phyloP scores from a whole-genome alignment of 1,140 invertebrate species.

The Drosophila biarmipes region DNA sequence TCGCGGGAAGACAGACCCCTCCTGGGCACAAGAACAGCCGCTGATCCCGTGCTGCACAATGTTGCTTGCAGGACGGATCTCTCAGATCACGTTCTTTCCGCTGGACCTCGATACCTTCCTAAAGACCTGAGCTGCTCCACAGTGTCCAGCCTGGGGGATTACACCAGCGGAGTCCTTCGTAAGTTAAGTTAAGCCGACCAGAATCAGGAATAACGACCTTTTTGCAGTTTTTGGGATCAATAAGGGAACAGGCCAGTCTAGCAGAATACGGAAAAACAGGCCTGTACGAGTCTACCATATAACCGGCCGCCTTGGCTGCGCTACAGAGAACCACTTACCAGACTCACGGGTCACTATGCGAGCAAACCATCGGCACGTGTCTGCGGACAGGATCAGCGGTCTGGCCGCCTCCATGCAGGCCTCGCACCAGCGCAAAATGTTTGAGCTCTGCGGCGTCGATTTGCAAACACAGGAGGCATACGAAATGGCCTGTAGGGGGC shows the following conservation, averaged over 20 bases:
- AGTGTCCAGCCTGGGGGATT: slow-evolving; percentile 86
- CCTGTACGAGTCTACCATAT: slow-evolving; percentile 90
- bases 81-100: slow-evolving; percentile 89
- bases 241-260: slow-evolving; percentile 86
- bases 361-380: slow-evolving; percentile 89
- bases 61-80: slow-evolving; percentile 88
- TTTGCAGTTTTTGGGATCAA: slow-evolving; percentile 89
- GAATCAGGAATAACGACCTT: slow-evolving; percentile 1
- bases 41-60: slow-evolving; percentile 86
- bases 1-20: slow-evolving; percentile 84
- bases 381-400: slow-evolving; percentile 87
- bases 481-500: slow-evolving; percentile 92
- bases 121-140: slow-evolving; percentile 87
- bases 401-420: slow-evolving; percentile 91
- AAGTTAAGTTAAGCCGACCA: slow-evolving; percentile 57
- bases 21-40: slow-evolving; percentile 88
- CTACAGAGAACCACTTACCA: slow-evolving; percentile 90
- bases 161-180: slow-evolving; percentile 91
- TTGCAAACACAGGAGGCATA: slow-evolving; percentile 94
- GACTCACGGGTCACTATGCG: slow-evolving; percentile 90
- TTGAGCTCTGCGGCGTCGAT: slow-evolving; percentile 90
- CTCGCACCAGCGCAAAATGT: slow-evolving; percentile 93
- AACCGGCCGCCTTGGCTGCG: slow-evolving; percentile 91
- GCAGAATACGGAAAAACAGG: slow-evolving; percentile 86
- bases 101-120: slow-evolving; percentile 90